Percentiles rank a stretch among this genome's conserved stretches.
Evolutionary conservation across 2,888 invertebrate species (phyloP).

Genomic region (Acholoe squamosa): DNA sequence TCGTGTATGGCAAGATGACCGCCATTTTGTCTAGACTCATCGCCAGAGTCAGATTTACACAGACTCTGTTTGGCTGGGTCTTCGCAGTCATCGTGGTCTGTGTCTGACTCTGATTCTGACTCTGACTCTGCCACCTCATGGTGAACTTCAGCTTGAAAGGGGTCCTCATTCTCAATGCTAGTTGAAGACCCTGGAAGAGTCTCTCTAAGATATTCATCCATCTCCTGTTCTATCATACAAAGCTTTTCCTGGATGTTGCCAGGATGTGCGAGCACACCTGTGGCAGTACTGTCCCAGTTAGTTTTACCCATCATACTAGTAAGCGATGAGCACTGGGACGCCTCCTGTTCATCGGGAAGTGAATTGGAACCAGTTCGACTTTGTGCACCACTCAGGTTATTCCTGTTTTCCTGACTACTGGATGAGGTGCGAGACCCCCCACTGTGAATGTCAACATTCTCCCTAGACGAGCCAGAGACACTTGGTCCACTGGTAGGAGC

Average conservation of each 20-base stretch:
- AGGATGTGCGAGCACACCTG: background rate
- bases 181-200: background rate
- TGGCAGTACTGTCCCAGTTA: background rate
- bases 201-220: slow-evolving; percentile 65
- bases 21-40: background rate
- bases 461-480: background rate
- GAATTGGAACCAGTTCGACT: background rate
- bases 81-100: background rate
- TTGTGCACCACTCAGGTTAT: background rate
- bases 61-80: slow-evolving; percentile 4
- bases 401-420: background rate
- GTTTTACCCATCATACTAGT: slow-evolving; percentile 25
- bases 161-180: background rate
- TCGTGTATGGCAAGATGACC: background rate
- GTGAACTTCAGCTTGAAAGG: background rate
- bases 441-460: background rate
- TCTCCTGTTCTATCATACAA: slow-evolving; percentile 68
- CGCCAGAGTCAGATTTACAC: background rate
- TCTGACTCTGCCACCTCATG: background rate
- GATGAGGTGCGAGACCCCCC: background rate
- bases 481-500: background rate
- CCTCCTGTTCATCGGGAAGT: background rate
- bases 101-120: slow-evolving; percentile 7
- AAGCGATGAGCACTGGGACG: slow-evolving; percentile 45
- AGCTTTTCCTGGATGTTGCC: slow-evolving; percentile 65